phyloP scores from a whole-genome alignment of 2,113 vertebrate species.

The Phrynosoma platyrhinos region DNA sequence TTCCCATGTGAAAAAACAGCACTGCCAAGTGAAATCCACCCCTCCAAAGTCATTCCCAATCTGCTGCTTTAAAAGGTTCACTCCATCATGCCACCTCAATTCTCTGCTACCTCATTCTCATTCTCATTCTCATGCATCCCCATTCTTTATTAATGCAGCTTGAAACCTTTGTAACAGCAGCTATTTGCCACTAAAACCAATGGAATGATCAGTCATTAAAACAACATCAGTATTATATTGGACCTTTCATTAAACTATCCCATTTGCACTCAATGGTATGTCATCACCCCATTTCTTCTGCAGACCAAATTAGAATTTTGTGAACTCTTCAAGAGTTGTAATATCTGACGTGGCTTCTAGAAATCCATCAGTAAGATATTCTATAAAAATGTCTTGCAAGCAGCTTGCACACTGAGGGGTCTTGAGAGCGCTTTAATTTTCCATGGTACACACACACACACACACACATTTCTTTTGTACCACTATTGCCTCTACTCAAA shows the following conservation, averaged over 20 bases:
- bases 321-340: accelerated
- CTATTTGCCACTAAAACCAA: background rate
- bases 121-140: background rate
- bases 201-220: background rate
- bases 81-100: background rate
- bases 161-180: background rate
- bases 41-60: background rate
- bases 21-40: background rate
- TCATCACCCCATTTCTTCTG: background rate
- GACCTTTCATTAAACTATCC: background rate
- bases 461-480: background rate
- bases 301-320: background rate
- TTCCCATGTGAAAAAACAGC: background rate
- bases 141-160: background rate
- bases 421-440: background rate
- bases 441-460: too few relatives aligned
- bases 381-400: background rate
- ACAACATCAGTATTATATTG: background rate
- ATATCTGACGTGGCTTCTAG: background rate
- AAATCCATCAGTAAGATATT: background rate
- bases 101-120: background rate
- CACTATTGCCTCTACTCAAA: background rate
- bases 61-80: background rate
- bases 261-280: background rate
- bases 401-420: background rate